Evolutionary conservation across 2,797 vertebrate genomes (phyloP).

Genomic region (Lutjanus argentimaculatus): DNA sequence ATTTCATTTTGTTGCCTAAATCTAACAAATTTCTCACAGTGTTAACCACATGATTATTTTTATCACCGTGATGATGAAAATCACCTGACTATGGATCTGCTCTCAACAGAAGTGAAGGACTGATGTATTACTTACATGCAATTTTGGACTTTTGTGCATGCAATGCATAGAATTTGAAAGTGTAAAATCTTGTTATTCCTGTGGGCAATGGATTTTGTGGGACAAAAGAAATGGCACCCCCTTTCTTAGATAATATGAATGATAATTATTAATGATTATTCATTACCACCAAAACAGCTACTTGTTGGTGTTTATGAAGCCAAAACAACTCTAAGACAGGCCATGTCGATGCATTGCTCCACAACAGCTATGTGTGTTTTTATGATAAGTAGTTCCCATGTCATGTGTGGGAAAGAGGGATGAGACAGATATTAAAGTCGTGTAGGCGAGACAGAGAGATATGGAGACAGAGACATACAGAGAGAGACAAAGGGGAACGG

Average conservation of each 20-base stretch:
- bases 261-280: not conserved
- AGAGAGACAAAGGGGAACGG: conserved; percentile 73
- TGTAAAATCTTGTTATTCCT: not conserved
- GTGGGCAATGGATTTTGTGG: not conserved
- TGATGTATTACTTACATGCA: too few species aligned
- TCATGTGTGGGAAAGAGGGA: conserved; percentile 79
- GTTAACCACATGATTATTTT: too few species aligned
- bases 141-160: too few species aligned
- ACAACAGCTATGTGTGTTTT: conserved; percentile 49
- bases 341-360: conserved; percentile 11
- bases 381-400: conserved; percentile 68
- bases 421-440: conserved; percentile 73
- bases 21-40: too few species aligned
- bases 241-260: not conserved
- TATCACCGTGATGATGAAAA: too few species aligned
- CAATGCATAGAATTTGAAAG: too few species aligned
- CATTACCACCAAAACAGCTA: not conserved
- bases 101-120: too few species aligned
- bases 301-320: not conserved
- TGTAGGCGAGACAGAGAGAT: conserved; percentile 72
- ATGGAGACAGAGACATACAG: conserved; percentile 79
- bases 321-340: not conserved
- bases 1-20: not conserved
- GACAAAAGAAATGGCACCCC: not conserved
- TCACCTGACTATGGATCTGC: too few species aligned